Evolutionary conservation across 2,888 invertebrate species (phyloP), one percentile per base, ranked within the genome.

Genomic region (Panorpa germanica): DNA sequence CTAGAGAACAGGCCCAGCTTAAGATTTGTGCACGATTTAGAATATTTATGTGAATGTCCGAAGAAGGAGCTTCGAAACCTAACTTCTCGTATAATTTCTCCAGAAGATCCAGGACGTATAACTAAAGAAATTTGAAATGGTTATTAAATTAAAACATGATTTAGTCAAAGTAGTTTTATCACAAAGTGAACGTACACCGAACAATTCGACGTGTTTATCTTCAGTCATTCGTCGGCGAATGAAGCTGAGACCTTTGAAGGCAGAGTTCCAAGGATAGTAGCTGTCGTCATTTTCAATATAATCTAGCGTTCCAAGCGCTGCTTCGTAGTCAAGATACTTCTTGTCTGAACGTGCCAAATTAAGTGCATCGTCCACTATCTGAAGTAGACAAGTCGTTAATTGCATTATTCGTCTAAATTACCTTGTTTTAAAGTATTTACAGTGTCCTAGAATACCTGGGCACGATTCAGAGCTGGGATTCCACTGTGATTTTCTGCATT

Each of bases 201-300:
- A 37, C 4, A 25, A 13, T 4, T 11, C 9, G 5, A 8, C 10
- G 19, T 31, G 16, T 14, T 25, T 16, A 20, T 28, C 14, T 12
- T 9, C 10, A 4, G 16, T 13, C 10, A 31, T 14, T 16, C 31
- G 26, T 15, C 24, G 31, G 6, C 21, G 18, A 10, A 31, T 10
- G 22, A 26, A 27, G 8, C 24, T 22, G 5, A 31, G 12, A 3
- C 31, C 31, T 20, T 20, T 31, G 14, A 27, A 16, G 1, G 75
- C 75, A 1, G 77, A 59, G 4, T 61, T 57, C 86, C 85, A 88
- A 0, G 88, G 82, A n/a, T 76, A 57, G 41, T 80, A 81, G 9
- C 71, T 63, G 0, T 50, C 60, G 49, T 81, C 80, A 7, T 61
- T 52, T 30, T 55, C 49, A 36, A 90, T 55, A 55, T 82, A 90